Base-by-base conservation (phyloP, 2,888 invertebrate species). In the Andrena fulva region DNA sequence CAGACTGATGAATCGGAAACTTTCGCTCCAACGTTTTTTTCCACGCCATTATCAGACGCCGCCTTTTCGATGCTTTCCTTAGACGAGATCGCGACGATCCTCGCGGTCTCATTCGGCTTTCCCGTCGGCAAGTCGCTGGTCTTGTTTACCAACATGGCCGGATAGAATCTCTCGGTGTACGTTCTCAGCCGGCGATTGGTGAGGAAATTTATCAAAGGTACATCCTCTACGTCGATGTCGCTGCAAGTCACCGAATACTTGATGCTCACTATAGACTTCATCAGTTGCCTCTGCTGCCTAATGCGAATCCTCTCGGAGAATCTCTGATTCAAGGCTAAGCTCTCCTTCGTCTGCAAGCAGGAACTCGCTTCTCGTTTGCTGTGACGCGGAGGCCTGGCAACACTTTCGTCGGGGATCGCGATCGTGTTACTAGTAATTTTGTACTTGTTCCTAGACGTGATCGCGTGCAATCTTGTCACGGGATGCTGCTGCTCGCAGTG, bases 401-500 rank as follows among this genome's bases (percentile, higher is more conserved):
- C 2, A 0, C 6, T 7, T 10, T 10, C 31, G 12, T 24, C 27
- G 1, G 24, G 1, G 10, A 24, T 8, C 33, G 50, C 2, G 1
- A 29, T 0, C 1, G 24, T 6, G 7, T 68, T 27, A 4, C 8
- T 24, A 27, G 50, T 33, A 4, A 90, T 90, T 52, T 85, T 85
- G 66, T 89, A 90, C 52, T 88, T 89, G 0, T 5, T 54, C 24
- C 60, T 71, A 0, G 88, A 87, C 0, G 33, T 78, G 2, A 75
- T 33, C 16, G 77, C 70, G 31, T 67, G 4, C 0, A 0, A 0
- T n/a, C 89, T 75, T 0, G 27, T 60, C 0, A 80, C n/a, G 0
- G 91, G 89, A 75, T 92, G 92, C 1, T 2, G 0, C 3, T 80
- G 10, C 8, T 87, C 89, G 59, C 86, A 89, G 35, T 92, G 92